Conservation (phyloP, 1,140 invertebrate species). For the Penaeus vannamei region DNA sequence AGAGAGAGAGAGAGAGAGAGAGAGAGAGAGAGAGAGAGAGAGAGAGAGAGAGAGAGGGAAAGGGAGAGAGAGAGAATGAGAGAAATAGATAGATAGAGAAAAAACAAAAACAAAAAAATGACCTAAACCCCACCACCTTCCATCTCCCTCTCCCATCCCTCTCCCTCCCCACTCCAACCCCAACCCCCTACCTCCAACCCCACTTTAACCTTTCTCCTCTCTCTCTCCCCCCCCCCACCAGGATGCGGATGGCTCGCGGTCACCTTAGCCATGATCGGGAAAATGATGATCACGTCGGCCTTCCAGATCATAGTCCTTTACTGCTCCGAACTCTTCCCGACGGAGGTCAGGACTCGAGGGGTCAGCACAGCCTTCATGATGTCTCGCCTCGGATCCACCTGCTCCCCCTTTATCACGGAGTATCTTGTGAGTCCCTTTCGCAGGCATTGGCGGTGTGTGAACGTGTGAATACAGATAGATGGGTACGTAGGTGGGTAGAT, state of each 20-base stretch:
- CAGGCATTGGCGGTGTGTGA: too few relatives aligned
- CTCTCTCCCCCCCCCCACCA: not conserved
- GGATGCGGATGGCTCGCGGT: conserved; percentile 69
- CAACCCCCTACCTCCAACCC: not conserved
- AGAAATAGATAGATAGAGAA: too few relatives aligned
- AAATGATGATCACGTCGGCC: conserved; percentile 88
- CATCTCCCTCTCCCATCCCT: too few relatives aligned
- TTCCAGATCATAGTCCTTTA: conserved; percentile 91
- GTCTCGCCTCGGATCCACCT: conserved; percentile 62
- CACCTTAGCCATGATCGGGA: conserved; percentile 82
- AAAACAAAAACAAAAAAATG: too few relatives aligned
- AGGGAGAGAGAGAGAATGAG: too few relatives aligned
- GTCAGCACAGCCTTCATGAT: conserved; percentile 61
- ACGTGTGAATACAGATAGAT: too few relatives aligned
- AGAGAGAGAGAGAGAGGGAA: too few relatives aligned
- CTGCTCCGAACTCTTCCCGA: conserved; percentile 87
- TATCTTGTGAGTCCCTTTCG: conserved; percentile 37
- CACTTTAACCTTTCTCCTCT: not conserved
- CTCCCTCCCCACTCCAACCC: too few relatives aligned
- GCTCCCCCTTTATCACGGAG: conserved; percentile 54
- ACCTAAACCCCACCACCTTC: not conserved
- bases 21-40: too few relatives aligned
- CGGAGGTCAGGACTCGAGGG: conserved; percentile 73
- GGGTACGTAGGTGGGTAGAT: too few relatives aligned
- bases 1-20: too few relatives aligned